Percentiles rank a stretch among this genome's conserved stretches.
Evolutionary conservation across 92 coral and sea anemone species (phyloP).

Genomic region (Zoanthus sociatus): DNA sequence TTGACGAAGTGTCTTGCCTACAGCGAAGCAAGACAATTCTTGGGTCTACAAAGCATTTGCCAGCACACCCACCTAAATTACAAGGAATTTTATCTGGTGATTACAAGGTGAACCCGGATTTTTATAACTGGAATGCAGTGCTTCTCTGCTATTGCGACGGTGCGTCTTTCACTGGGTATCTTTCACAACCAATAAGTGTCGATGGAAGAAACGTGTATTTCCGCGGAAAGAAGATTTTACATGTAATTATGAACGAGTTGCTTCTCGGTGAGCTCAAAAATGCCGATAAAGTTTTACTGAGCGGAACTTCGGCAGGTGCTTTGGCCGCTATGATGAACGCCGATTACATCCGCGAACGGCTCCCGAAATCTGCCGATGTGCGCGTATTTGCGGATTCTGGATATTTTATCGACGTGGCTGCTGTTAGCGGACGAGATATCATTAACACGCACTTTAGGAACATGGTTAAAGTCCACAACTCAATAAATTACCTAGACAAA

Average conservation of each 20-base stretch:
- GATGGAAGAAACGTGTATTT: conserved; percentile 73
- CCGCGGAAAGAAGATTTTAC: conserved; percentile 87
- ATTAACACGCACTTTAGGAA: conserved; percentile 77
- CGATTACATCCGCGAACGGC: conserved; percentile 83
- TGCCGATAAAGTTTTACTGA: conserved; percentile 81
- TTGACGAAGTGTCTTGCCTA: conserved; percentile 82
- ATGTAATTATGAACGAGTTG: conserved; percentile 77
- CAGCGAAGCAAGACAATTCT: conserved; percentile 85
- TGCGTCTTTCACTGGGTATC: conserved; percentile 85
- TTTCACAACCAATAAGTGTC: conserved; percentile 76
- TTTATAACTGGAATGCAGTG: conserved; percentile 85
- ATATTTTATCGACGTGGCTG: conserved; percentile 85
- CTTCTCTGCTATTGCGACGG: conserved; percentile 88
- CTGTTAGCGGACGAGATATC: conserved; percentile 73
- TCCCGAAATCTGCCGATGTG: conserved; percentile 78
- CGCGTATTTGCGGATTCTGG: conserved; percentile 96
- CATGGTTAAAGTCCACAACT: conserved; percentile 86
- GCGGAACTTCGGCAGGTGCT: conserved; percentile 96
- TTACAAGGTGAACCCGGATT: conserved; percentile 75
- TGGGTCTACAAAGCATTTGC: conserved; percentile 80
- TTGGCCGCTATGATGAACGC: conserved; percentile 91
- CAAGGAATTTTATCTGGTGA: conserved; percentile 86
- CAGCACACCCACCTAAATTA: conserved; percentile 78
- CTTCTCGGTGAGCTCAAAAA: conserved; percentile 69
- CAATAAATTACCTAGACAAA: conserved; percentile 76